Base-by-base conservation (phyloP, 2,113 vertebrate genomes). In the Salvelinus fontinalis region DNA sequence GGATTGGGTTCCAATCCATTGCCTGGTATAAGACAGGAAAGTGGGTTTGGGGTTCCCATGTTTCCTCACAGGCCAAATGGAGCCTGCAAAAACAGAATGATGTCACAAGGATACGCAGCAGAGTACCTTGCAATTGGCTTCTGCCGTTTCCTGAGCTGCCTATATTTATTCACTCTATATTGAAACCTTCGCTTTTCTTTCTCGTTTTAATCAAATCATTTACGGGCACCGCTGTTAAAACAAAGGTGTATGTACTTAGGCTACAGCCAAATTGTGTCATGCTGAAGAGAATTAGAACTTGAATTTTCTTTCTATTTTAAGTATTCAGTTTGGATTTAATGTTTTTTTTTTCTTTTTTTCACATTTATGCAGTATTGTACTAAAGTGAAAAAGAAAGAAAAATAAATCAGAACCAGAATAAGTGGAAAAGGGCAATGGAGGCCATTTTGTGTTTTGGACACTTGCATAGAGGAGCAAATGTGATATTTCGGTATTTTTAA, bases 291-390 rank as follows among this genome's bases (percentile, higher is more conserved):
- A 77, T 81, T 80, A 70, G 76, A 68, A 75, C 71, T 73, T 31
- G 29, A 75, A 11, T 27, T 72, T 78, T 69, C 0, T 73, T 57
- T 78, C 75, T 72, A 11, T 86, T 81, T 73, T 12, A 64, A 79
- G 59, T 57, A 77, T 77, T 81, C 69, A 67, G 68, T 73, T 80
- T 70, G 70, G 77, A 82, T 70, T 74, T 77, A 68, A 67, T 71
- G 16, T 6, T 68, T 39, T 44, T 0, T 14, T 67, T 67, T 62
- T 70, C 79, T 54, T 76, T 85, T 86, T 81, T 71, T 85, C 83
- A 78, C 81, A 83, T 83, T 74, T 81, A 82, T 86, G 84, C 86
- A 87, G 87, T 89, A 88, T 89, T 89, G 78, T 87, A 71, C 73
- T 79, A 76, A 62, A 73, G 44, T 64, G 8, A 39, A 69, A 75